Percentiles rank a stretch among this genome's conserved stretches.
phyloP scores from a whole-genome alignment of 2,113 vertebrate genomes.

The Hemiscyllium ocellatum region DNA sequence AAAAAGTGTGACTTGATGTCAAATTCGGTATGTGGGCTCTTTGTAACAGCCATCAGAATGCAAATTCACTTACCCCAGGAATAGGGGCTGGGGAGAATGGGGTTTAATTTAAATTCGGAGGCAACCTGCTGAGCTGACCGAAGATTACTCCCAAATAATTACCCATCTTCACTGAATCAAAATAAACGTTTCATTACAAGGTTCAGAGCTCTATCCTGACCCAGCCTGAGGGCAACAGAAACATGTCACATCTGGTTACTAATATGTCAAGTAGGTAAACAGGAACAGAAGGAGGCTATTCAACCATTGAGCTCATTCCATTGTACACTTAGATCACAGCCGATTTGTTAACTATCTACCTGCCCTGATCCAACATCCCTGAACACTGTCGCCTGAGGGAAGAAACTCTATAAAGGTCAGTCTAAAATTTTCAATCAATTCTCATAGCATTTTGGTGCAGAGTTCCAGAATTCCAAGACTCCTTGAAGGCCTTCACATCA shows the following conservation, averaged over 20 bases:
- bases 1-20: not conserved
- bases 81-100: too few species aligned
- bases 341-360: not conserved
- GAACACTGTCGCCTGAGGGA: not conserved
- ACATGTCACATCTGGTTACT: not conserved
- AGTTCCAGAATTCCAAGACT: not conserved
- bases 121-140: not conserved
- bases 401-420: not conserved
- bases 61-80: not conserved
- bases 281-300: not conserved
- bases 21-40: not conserved
- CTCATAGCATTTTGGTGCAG: not conserved
- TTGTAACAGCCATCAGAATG: not conserved
- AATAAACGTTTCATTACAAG: not conserved
- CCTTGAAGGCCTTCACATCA: not conserved
- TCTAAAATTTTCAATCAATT: not conserved
- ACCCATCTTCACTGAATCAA: not conserved
- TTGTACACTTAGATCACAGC: not conserved
- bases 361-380: not conserved
- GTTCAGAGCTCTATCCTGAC: too few species aligned
- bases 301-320: not conserved
- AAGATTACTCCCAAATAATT: not conserved
- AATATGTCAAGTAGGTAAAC: not conserved
- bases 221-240: not conserved
- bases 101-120: not conserved